These are phyloP conservation scores for Campylomormyrus tamandua DNA, from an alignment of 2,113 vertebrate species.

Conservation along the genomic window DNA sequence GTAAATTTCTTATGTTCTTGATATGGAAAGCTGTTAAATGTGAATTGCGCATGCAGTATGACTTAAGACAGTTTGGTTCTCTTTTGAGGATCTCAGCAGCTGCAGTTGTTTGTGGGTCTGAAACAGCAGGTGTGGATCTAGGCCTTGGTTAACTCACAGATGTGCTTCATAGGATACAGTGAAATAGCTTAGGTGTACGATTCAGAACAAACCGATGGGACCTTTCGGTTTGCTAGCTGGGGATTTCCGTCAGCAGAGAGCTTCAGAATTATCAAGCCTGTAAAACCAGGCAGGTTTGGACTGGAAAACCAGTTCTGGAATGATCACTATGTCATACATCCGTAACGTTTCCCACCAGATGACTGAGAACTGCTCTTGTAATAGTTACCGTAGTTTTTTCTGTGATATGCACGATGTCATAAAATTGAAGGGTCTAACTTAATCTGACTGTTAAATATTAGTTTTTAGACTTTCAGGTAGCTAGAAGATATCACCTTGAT, in stretches of 20 bases:
- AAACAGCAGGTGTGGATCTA: background rate
- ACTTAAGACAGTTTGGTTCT: background rate
- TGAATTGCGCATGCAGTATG: background rate
- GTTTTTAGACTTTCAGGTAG: background rate
- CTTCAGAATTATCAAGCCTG: background rate
- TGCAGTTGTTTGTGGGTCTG: background rate
- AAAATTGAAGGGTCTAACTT: background rate
- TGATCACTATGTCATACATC: background rate
- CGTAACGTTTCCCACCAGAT: background rate
- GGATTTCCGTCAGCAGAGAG: background rate
- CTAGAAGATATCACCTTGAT: background rate
- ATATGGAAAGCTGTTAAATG: background rate
- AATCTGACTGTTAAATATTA: background rate
- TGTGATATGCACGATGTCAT: background rate
- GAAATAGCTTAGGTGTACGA: background rate
- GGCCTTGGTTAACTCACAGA: background rate
- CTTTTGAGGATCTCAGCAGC: background rate
- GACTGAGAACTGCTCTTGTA: background rate
- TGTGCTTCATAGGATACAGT: background rate
- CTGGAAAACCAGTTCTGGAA: background rate
- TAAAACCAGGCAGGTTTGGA: background rate
- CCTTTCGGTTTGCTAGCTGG: background rate
- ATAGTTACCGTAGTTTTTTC: background rate
- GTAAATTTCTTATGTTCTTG: background rate
- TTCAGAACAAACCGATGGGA: background rate